Percentiles rank a stretch among this genome's conserved stretches.
Evolutionary conservation across 2,113 vertebrate genomes (phyloP).

Genomic region (Eulemur macaco): DNA sequence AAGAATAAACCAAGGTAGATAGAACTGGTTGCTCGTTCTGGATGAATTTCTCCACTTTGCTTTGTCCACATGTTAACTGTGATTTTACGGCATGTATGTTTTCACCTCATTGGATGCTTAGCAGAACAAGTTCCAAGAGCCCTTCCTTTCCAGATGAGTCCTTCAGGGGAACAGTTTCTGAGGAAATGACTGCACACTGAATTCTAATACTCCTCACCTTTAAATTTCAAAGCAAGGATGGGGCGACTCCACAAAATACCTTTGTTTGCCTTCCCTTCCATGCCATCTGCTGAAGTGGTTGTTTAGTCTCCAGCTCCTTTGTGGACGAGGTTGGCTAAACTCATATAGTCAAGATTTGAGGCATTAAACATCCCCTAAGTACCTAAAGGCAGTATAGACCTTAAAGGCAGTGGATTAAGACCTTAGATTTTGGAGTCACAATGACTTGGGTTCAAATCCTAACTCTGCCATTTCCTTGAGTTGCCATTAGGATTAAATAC

Average conservation of each 20-base stretch:
- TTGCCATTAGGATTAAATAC: neutral
- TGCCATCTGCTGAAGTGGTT: neutral
- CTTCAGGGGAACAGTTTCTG: neutral
- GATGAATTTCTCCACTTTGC: neutral
- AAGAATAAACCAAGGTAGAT: slow-evolving; percentile 31
- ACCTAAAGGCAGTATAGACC: neutral
- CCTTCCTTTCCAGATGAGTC: neutral
- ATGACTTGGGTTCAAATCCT: neutral
- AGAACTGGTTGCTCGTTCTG: neutral
- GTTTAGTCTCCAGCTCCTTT: neutral
- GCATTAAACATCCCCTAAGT: neutral
- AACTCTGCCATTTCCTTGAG: neutral
- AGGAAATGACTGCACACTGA: neutral
- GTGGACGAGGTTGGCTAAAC: neutral
- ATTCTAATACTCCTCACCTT: neutral
- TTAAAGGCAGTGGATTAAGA: neutral
- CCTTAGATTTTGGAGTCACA: neutral
- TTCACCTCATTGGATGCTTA: neutral
- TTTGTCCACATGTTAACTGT: neutral
- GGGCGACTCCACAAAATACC: neutral
- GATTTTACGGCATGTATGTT: slow-evolving; percentile 4
- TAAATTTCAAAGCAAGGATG: neutral
- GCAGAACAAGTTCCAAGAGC: neutral
- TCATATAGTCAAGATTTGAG: neutral
- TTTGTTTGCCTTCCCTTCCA: neutral